Conservation (phyloP, 1,140 invertebrate genomes). For the Nymphalis io region DNA sequence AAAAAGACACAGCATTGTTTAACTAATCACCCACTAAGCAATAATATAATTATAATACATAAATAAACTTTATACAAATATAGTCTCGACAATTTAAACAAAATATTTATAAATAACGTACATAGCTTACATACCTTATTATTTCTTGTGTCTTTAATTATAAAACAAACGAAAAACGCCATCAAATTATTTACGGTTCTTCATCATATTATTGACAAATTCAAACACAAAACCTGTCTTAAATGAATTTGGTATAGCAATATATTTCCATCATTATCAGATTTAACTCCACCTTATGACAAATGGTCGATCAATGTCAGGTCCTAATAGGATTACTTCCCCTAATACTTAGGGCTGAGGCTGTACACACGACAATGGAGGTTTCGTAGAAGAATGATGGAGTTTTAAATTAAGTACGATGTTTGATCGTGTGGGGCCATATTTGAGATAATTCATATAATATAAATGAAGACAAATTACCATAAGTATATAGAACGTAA, state of each 20-base stretch:
- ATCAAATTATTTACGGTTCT: no score
- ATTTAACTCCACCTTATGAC: constrained; percentile 39
- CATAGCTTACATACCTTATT: no score
- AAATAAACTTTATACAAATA: no score
- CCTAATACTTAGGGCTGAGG: constrained; percentile 31
- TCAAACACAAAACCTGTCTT: neutral
- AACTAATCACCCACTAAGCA: no score
- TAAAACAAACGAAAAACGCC: no score
- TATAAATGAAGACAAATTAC: neutral
- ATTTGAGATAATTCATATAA: neutral
- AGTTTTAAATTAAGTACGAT: constrained; percentile 25
- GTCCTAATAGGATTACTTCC: constrained; percentile 60
- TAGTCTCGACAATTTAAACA: no score
- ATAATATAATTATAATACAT: no score
- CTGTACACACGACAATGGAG: constrained; percentile 20
- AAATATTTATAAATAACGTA: no score
- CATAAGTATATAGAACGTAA: no score
- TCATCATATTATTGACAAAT: neutral
- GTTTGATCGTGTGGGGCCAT: constrained; percentile 10
- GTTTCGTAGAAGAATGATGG: constrained; percentile 42
- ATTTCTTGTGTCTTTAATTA: no score
- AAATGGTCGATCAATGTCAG: constrained; percentile 56
- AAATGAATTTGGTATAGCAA: neutral
- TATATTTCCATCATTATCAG: constrained; percentile 7
- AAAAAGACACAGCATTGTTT: no score